Base-by-base conservation (phyloP, 2,113 vertebrate genomes). In the Thermophis baileyi region DNA sequence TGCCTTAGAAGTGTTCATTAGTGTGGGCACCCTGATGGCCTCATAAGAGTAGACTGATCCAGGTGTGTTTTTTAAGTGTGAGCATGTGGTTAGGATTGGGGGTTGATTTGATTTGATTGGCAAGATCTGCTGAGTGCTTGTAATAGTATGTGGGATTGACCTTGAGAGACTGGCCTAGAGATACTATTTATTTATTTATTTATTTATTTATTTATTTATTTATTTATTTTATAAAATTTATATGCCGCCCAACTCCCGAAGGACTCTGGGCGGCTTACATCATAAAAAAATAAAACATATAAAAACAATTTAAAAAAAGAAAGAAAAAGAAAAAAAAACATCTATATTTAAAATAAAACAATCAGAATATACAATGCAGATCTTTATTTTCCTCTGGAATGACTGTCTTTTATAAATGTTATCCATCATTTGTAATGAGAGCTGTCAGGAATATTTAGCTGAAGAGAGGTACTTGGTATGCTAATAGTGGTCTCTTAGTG, bases 381-480 rank as follows among this genome's bases (percentile, higher is more conserved):
- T 95, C 1, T 96, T 97, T 97, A 97, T 98, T 98, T 98, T 97
- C 96, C 94, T 97, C 92, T 89, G 96, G 96, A 98, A 97, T 98
- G 97, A 97, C 97, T 97, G 98, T 97, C 98, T 97, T 98, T 98
- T 98, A 98, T 97, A 98, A 98, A 98, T 97, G 98, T 97, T 97
- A 98, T 98, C 98, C 96, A 98, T 99, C 98, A 99, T 93, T 95
- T 47, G 93, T 98, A 99, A 99, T 98, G 98, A 98, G 98, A 96
- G 95, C 97, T 98, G 98, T 98, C 98, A 98, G 97, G 97, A 97
- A 98, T 98, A 99, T 98, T 99, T 98, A 98, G 98, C 96, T 97
- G 97, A 98, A 97, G 98, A 98, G 98, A 96, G 96, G 98, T 98
- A 97, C 98, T 99, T 99, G 98, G 98, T 98, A 99, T 99, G 98